Evolutionary conservation across 2,888 invertebrate species (phyloP).

Genomic region (Campaea margaritaria): DNA sequence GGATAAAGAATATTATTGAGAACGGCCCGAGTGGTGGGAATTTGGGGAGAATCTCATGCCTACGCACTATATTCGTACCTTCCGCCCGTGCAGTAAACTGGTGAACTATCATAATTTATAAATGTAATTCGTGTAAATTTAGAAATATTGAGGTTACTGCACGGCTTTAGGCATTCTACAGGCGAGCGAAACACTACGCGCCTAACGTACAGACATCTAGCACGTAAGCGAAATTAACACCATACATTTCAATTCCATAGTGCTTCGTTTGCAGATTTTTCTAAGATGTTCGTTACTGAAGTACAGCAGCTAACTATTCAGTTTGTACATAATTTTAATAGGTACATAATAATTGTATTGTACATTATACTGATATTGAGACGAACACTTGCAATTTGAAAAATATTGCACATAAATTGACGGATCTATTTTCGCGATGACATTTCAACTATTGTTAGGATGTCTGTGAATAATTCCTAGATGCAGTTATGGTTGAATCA

Average conservation of each 20-base stretch:
- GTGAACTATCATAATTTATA: conserved; percentile 14
- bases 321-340: background rate
- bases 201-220: conserved; percentile 72
- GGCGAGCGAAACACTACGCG: conserved; percentile 59
- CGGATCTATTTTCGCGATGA: too few relatives aligned
- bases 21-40: conserved; percentile 63
- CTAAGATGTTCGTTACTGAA: conserved; percentile 30
- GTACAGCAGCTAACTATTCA: conserved; percentile 33
- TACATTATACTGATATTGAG: too few relatives aligned
- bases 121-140: conserved; percentile 32
- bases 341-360: too few relatives aligned
- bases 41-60: conserved; percentile 62
- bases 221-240: conserved; percentile 72
- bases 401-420: too few relatives aligned
- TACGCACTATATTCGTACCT: conserved; percentile 62
- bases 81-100: conserved; percentile 28
- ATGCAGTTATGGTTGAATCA: too few relatives aligned
- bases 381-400: too few relatives aligned
- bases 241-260: conserved; percentile 81
- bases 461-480: too few relatives aligned
- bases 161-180: conserved; percentile 31
- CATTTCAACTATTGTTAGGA: too few relatives aligned
- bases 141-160: conserved; percentile 29
- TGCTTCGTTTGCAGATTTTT: conserved; percentile 68
- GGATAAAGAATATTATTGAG: conserved; percentile 11